Evolutionary conservation across 1,140 invertebrate genomes (phyloP).

Genomic region (Drosophila punjabiensis): DNA sequence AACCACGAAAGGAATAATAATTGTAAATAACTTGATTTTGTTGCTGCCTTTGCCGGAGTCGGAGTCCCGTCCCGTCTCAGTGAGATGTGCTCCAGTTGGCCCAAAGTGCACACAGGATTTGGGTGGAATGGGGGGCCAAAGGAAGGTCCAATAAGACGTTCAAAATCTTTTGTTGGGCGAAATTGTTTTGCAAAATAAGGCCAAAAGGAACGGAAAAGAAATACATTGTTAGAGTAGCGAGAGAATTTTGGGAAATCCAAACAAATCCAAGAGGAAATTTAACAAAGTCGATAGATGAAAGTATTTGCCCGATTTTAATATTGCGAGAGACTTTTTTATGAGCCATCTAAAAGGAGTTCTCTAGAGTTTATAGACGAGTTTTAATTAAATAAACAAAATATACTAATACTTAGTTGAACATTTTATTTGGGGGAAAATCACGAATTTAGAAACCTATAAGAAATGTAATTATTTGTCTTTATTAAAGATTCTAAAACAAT

Average conservation of each 20-base stretch:
- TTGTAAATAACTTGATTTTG: constrained; percentile 78
- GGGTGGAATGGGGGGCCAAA: constrained; percentile 15
- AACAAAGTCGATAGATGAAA: constrained; percentile 2
- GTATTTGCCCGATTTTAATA: constrained; percentile 3
- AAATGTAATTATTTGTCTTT: too few relatives aligned
- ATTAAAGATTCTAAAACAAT: too few relatives aligned
- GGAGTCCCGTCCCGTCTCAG: constrained; percentile 1
- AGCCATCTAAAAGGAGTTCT: not conserved
- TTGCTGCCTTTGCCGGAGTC: constrained; percentile 21
- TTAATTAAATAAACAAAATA: not conserved
- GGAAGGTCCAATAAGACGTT: constrained; percentile 50
- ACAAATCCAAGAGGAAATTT: constrained; percentile 17
- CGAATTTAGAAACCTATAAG: too few relatives aligned
- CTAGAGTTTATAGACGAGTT: not conserved
- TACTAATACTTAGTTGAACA: not conserved
- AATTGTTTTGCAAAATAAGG: constrained; percentile 59
- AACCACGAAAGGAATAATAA: constrained; percentile 63
- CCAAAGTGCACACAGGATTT: constrained; percentile 41
- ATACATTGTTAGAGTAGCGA: constrained; percentile 19
- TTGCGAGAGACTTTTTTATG: not conserved
- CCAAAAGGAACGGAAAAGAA: constrained; percentile 14
- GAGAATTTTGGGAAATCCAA: constrained; percentile 4
- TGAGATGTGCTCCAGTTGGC: constrained; percentile 53
- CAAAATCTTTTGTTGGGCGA: constrained; percentile 55
- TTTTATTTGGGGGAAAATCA: not conserved